A percentile compares a stretch with the other conserved stretches of the same genome.
Conservation (phyloP, 35 echinoderm and acorn worm genomes). For the Holothuria glaberrima region DNA sequence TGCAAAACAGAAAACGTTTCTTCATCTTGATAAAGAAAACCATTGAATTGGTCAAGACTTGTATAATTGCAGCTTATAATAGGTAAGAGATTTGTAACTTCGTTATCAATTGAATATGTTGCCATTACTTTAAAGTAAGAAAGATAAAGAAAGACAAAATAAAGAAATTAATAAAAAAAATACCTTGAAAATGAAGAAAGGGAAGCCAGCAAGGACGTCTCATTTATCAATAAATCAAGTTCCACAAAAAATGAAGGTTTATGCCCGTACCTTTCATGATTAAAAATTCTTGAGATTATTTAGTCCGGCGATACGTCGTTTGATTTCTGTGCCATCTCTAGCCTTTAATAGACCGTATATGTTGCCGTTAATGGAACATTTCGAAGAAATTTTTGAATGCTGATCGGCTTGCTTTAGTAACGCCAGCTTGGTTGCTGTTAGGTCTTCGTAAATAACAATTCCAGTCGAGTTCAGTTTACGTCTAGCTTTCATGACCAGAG, state of each 20-base stretch:
- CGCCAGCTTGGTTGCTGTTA: not conserved
- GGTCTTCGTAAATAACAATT: not conserved
- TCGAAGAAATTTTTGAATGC: not conserved
- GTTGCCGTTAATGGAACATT: constrained; percentile 12
- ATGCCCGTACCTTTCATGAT: not conserved
- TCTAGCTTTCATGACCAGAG: not conserved
- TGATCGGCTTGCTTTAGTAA: not conserved
- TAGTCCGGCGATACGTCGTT: not conserved
- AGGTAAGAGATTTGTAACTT: constrained; percentile 4
- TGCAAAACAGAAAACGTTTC: not conserved
- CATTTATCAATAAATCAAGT: not conserved
- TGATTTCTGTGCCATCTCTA: no score
- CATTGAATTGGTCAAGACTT: not conserved
- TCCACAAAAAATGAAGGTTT: not conserved
- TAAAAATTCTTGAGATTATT: constrained; percentile 10
- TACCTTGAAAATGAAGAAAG: not conserved
- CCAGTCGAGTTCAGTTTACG: constrained; percentile 19
- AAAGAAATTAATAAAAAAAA: not conserved
- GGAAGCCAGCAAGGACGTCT: not conserved
- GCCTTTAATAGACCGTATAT: not conserved
- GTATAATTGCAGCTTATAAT: not conserved
- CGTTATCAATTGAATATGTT: not conserved
- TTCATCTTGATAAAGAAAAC: constrained; percentile 15
- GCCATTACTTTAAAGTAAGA: constrained; percentile 6
- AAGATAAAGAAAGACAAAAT: not conserved